Conservation (phyloP, 1,140 invertebrate genomes). For the Leptinotarsa lineolata region DNA sequence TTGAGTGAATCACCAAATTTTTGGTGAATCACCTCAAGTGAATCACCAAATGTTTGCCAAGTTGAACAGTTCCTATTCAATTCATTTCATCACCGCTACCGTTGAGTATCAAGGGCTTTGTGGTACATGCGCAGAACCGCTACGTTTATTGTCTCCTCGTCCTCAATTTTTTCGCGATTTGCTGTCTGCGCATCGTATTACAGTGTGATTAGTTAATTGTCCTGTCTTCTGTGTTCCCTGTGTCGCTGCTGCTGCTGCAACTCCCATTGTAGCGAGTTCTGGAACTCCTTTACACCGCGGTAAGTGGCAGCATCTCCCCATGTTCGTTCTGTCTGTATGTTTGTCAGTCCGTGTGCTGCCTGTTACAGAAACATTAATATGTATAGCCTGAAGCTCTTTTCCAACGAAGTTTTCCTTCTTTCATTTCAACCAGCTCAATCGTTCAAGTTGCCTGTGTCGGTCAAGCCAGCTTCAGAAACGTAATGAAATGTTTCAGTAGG, state of each 20-base stretch:
- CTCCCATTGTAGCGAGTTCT: conserved; percentile 85
- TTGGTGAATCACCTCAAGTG: no score
- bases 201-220: conserved; percentile 71
- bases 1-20: no score
- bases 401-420: not conserved
- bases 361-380: conserved; percentile 40
- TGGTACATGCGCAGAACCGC: conserved; percentile 40
- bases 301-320: conserved; percentile 77
- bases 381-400: conserved; percentile 27
- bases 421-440: not conserved
- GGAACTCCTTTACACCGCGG: conserved; percentile 95
- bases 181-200: conserved; percentile 60
- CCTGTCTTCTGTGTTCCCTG: conserved; percentile 75
- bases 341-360: conserved; percentile 55
- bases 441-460: not conserved
- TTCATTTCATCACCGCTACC: not conserved
- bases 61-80: no score
- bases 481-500: no score
- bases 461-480: no score
- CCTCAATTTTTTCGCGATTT: not conserved
- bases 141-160: not conserved
- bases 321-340: conserved; percentile 54
- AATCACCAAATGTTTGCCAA: no score
- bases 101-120: conserved; percentile 37
- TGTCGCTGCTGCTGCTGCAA: conserved; percentile 70